Conservation (phyloP, 92 coral and sea anemone genomes). For the Porites lobata region DNA sequence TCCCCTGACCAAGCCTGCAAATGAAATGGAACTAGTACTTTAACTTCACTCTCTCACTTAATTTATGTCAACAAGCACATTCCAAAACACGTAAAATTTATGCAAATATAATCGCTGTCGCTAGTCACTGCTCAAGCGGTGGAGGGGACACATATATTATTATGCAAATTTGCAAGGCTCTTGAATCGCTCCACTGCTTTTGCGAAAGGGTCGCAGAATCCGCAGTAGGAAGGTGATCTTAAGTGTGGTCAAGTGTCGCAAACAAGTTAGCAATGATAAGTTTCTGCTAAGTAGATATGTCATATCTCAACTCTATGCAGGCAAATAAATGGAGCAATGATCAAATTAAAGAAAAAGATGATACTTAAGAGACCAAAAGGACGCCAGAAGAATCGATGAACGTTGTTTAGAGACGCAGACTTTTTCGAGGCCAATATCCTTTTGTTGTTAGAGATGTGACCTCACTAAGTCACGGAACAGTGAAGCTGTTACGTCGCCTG, state of each 20-base stretch:
- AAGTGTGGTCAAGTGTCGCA: not conserved
- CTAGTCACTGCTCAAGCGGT: not conserved
- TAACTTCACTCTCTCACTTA: conserved; percentile 20
- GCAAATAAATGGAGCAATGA: not conserved
- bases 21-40: conserved; percentile 1
- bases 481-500: not conserved
- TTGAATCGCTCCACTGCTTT: conserved; percentile 40
- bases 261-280: not conserved
- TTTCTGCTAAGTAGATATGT: conserved; percentile 5
- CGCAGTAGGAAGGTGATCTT: not conserved
- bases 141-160: not conserved
- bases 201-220: not conserved
- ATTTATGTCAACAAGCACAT: conserved; percentile 39
- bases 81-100: conserved; percentile 30
- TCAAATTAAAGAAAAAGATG: not conserved
- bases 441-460: not conserved
- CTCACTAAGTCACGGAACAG: not conserved
- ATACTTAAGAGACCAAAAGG: not conserved
- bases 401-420: conserved; percentile 7
- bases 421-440: conserved; percentile 22
- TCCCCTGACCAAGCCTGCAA: conserved; percentile 27
- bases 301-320: not conserved
- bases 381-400: not conserved
- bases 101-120: conserved; percentile 17
- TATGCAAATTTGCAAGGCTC: conserved; percentile 26